Evolutionary conservation across 1,140 invertebrate genomes (phyloP).

Genomic region (Delia radicum): DNA sequence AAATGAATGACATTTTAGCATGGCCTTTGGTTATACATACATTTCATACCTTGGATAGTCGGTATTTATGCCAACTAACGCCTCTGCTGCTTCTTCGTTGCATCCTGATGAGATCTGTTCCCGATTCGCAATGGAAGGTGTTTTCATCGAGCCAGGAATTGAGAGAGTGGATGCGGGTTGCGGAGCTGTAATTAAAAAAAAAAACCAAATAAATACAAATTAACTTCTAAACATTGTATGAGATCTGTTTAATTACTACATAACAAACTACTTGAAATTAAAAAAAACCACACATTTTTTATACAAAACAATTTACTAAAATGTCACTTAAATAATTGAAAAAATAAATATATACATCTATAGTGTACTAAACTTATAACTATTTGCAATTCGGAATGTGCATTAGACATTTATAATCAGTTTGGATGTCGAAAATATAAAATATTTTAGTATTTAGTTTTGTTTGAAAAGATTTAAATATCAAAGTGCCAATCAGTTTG

Average conservation of each 20-base stretch:
- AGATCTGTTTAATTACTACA: no score
- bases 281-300: no score
- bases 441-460: no score
- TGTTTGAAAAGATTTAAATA: no score
- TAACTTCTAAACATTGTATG: no score
- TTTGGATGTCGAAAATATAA: no score
- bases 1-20: conserved; percentile 20
- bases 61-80: conserved; percentile 78
- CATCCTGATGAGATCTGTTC: conserved; percentile 59
- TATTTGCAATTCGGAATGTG: not conserved
- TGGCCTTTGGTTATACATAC: conserved; percentile 42
- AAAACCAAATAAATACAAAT: no score
- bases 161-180: conserved; percentile 93
- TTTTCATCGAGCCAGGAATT: conserved; percentile 91
- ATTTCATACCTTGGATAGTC: conserved; percentile 73
- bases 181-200: no score
- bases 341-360: not conserved
- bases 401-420: no score
- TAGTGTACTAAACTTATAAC: not conserved
- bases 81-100: conserved; percentile 76
- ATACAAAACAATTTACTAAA: not conserved
- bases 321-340: not conserved
- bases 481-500: no score
- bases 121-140: conserved; percentile 70
- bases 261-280: not conserved